Evolutionary conservation across 1,140 invertebrate species (phyloP), one percentile per base, ranked within the genome.

Genomic region (Asbolus verrucosus): DNA sequence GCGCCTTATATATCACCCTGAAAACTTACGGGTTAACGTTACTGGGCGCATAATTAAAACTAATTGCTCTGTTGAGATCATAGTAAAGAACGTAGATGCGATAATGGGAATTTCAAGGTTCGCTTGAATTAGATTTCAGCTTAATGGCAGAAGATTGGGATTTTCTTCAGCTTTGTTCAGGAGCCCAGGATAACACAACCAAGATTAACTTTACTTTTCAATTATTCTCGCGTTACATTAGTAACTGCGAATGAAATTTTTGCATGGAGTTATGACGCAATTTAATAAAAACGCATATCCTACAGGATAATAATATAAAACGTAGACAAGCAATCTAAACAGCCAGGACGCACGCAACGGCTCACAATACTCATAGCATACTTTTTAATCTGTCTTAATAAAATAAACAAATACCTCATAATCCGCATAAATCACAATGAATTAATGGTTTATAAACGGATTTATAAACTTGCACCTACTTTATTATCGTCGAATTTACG

Each of bases 51-150:
- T 70, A 70, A 70, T 70, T 67, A 70, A 70, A 70, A 70, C 62
- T 70, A 70, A 70, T 70, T 70, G 61, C 69, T 31, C 63, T 70
- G 62, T 66, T 70, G 62, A 70, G 69, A 61, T 70, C 46, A 50
- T 54, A 54, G 46, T 54, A 54, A 54, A 54, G 46, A 69, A 69
- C 24, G 59, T 60, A 16, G 14, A 39, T 69, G 27, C 27, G 60
- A 69, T 62, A 69, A 69, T 69, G 60, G 67, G 30, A 69, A 63
- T 62, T 69, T 69, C 59, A 59, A 43, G 27, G 67, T 41, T 21
- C 36, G 16, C 61, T 11, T 15, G 61, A 33, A 38, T 63, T 63
- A 39, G 36, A 27, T 38, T 39, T 27, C 19, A 14, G 21, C 5
- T 6, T 54, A 50, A 50, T 50, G 43, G 43, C 43, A 50, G 43